Conservation (phyloP, 2,113 vertebrate genomes). For the Caranx ignobilis region DNA sequence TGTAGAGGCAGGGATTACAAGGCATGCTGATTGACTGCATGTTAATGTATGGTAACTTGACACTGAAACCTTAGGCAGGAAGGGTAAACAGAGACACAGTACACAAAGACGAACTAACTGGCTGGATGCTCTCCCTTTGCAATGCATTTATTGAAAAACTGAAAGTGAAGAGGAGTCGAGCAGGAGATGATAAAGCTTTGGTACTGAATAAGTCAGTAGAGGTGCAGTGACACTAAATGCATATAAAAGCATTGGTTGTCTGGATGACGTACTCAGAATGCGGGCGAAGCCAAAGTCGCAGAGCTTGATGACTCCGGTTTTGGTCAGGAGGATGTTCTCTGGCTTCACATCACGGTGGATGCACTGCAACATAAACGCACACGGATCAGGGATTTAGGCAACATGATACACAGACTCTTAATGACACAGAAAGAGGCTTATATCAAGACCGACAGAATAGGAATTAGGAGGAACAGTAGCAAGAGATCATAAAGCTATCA, state of each 20-base stretch:
- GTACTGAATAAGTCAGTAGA: constrained; percentile 76
- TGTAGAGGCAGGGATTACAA: constrained; percentile 74
- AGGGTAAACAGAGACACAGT: constrained; percentile 70
- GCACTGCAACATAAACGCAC: constrained; percentile 85
- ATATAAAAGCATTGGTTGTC: constrained; percentile 47
- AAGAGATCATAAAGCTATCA: constrained; percentile 19
- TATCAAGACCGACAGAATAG: constrained; percentile 12
- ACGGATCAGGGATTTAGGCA: constrained; percentile 20
- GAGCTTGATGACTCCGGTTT: constrained; percentile 93
- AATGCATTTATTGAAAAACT: constrained; percentile 46
- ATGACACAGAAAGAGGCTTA: constrained; percentile 6
- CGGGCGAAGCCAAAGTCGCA: constrained; percentile 98
- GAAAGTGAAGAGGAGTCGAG: constrained; percentile 67
- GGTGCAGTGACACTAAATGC: constrained; percentile 60
- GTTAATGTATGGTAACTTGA: constrained; percentile 76
- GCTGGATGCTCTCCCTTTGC: constrained; percentile 27
- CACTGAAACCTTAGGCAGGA: constrained; percentile 65
- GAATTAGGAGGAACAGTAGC: constrained; percentile 5
- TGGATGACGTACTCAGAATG: constrained; percentile 89
- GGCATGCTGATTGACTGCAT: constrained; percentile 56
- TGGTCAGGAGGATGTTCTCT: constrained; percentile 97
- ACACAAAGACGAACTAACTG: constrained; percentile 59
- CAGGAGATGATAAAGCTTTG: constrained; percentile 40
- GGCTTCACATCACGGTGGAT: constrained; percentile 98
- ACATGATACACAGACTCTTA: constrained; percentile 15